Evolutionary conservation across 2,113 vertebrate species (phyloP).

Genomic region (Pterocles gutturalis): DNA sequence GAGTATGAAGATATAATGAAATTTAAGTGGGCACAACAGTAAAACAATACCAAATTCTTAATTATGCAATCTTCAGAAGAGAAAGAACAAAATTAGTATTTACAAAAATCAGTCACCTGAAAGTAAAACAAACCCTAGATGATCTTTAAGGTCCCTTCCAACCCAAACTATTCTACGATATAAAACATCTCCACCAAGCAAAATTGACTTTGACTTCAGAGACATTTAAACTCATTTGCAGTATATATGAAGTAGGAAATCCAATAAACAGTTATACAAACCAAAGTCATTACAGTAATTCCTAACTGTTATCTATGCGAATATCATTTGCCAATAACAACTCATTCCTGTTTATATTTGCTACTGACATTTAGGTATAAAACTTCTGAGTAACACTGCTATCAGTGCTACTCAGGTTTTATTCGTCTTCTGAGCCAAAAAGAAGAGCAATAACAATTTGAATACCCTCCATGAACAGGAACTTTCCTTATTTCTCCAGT

Average conservation of each 20-base stretch:
- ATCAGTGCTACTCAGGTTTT: neutral
- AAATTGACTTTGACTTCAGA: neutral
- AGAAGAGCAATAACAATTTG: neutral
- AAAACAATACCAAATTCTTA: neutral
- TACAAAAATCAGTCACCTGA: neutral
- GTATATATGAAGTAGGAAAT: neutral
- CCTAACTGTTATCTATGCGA: neutral
- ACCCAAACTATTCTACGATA: neutral
- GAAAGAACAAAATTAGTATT: neutral
- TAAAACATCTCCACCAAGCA: neutral
- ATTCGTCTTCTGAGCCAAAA: neutral
- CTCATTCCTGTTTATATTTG: neutral
- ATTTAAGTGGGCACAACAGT: neutral
- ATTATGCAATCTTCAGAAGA: neutral
- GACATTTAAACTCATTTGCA: neutral
- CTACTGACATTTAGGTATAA: neutral
- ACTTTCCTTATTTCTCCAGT: neutral
- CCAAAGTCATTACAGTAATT: neutral
- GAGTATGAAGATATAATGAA: neutral
- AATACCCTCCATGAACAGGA: neutral
- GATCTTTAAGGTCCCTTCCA: too few relatives aligned
- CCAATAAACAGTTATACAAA: neutral
- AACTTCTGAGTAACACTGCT: neutral
- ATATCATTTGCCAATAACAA: neutral
- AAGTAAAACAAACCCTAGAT: neutral